These are phyloP conservation scores for Druon quercuslanigerum DNA, from an alignment of 1,140 invertebrate species.

Conservation along the genomic window DNA sequence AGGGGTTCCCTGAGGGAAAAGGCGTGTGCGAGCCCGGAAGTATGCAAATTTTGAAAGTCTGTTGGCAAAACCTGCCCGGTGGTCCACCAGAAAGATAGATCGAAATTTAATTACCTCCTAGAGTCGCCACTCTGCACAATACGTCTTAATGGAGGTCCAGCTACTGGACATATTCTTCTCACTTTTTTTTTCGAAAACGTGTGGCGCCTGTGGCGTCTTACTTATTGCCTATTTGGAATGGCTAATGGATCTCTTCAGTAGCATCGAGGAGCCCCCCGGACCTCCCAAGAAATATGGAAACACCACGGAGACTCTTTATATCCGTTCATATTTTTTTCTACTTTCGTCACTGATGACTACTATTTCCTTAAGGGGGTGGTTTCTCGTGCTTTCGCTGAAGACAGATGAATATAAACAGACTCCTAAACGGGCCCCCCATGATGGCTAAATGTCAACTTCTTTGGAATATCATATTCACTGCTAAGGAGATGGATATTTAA, in stretches of 20 bases:
- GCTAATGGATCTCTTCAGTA: constrained; percentile 33
- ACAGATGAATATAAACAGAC: neutral
- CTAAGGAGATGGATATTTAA: too few relatives aligned
- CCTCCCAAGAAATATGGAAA: constrained; percentile 21
- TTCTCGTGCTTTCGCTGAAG: neutral
- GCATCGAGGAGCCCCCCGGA: constrained; percentile 2
- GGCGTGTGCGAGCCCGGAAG: constrained; percentile 61
- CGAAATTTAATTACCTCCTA: constrained; percentile 61
- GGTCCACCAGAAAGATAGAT: constrained; percentile 66
- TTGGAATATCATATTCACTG: too few relatives aligned
- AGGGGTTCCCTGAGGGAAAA: constrained; percentile 36
- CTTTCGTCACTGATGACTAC: neutral
- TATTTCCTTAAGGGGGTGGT: constrained; percentile 8
- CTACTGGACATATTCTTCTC: constrained; percentile 22
- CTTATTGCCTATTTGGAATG: constrained; percentile 39
- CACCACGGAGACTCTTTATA: constrained; percentile 27
- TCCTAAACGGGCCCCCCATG: neutral
- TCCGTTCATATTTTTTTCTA: neutral
- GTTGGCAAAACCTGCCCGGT: constrained; percentile 64
- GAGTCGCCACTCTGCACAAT: constrained; percentile 24
- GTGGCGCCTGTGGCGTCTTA: constrained; percentile 12
- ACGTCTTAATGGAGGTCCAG: constrained; percentile 47
- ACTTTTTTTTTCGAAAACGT: neutral
- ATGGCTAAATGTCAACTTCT: neutral
- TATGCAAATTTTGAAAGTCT: constrained; percentile 62